Percentiles rank a stretch among this genome's conserved stretches.
phyloP scores from a whole-genome alignment of 2,113 vertebrate genomes.

The Myotis brandtii region DNA sequence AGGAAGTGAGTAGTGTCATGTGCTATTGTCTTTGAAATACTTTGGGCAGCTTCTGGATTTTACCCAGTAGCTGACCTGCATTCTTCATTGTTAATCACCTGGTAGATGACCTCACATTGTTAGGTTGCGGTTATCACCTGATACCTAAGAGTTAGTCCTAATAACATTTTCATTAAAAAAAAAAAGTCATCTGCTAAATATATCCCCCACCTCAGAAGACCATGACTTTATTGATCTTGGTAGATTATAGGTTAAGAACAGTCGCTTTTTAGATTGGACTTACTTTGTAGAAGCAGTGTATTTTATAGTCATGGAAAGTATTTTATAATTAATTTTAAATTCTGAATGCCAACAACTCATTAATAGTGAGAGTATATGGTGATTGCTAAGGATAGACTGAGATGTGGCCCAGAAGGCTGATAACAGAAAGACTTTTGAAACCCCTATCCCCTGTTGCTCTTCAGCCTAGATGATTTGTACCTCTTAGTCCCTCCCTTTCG shows the following conservation, averaged over 20 bases:
- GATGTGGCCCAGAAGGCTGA: not conserved
- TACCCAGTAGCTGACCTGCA: slow-evolving; percentile 15
- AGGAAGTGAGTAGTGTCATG: slow-evolving; percentile 61
- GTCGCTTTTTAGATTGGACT: slow-evolving; percentile 31
- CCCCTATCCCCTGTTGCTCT: not conserved
- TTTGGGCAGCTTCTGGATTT: slow-evolving; percentile 31
- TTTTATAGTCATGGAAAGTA: not conserved
- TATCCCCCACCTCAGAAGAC: not conserved
- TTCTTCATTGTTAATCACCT: slow-evolving; percentile 59
- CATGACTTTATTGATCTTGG: not conserved
- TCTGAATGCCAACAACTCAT: not conserved
- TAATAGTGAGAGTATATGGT: not conserved
- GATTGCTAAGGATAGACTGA: not conserved
- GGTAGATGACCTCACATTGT: slow-evolving; percentile 43
- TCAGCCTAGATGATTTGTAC: not conserved
- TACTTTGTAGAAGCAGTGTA: not conserved
- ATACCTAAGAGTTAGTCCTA: not conserved
- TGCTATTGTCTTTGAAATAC: slow-evolving; percentile 37
- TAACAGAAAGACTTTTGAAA: not conserved
- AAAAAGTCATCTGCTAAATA: not conserved
- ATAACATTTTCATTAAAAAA: not conserved
- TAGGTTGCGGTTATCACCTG: not conserved
- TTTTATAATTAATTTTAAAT: not conserved
- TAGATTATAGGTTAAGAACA: not conserved
- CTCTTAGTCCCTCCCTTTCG: not conserved